Conservation (phyloP, 2,888 invertebrate species). For the Ferrisia virgata region DNA sequence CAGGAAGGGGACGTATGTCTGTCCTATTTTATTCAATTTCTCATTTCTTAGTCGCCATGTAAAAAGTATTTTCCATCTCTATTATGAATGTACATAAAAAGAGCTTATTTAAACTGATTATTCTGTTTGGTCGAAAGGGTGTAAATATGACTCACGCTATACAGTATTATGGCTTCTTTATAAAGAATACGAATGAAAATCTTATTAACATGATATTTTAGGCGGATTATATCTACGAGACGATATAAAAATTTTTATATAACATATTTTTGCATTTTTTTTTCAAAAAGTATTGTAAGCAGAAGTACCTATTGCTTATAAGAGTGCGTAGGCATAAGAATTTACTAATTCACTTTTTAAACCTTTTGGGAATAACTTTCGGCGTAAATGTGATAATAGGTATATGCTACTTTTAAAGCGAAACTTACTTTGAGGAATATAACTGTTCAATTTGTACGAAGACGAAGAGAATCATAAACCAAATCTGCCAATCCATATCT, state of each 20-base stretch:
- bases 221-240: constrained; percentile 17
- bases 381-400: no score
- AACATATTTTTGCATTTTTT: no score
- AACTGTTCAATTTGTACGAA: neutral
- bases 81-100: neutral
- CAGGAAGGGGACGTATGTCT: neutral
- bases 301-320: no score
- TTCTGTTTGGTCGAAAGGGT: constrained; percentile 13
- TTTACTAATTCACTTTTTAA: neutral
- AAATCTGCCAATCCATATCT: constrained; percentile 22
- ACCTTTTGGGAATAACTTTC: no score
- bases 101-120: constrained; percentile 16
- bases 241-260: neutral
- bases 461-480: constrained; percentile 1
- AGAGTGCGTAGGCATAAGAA: no score
- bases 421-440: constrained; percentile 12
- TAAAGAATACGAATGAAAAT: constrained; percentile 7
- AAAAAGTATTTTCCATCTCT: neutral
- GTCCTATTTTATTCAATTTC: neutral
- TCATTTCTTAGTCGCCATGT: neutral
- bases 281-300: no score
- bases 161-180: neutral
- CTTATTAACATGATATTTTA: constrained; percentile 27
- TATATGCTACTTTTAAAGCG: neutral
- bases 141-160: constrained; percentile 28